Evolutionary conservation across 2,113 vertebrate species (phyloP).

Genomic region (Tupaia tana): DNA sequence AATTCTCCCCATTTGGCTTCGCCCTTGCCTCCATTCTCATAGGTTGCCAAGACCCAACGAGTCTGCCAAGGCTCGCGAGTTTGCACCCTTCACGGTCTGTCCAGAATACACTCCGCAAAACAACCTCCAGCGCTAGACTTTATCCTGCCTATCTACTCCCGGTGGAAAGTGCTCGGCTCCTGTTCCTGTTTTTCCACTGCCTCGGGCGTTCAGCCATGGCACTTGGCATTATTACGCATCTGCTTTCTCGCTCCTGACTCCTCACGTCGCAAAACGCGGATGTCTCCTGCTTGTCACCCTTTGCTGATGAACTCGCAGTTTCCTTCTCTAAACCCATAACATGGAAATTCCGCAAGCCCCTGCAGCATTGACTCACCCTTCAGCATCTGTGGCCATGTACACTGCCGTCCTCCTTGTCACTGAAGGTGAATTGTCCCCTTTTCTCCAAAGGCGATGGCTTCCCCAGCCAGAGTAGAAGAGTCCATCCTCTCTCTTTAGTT

Average conservation of each 20-base stretch:
- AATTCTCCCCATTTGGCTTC: not conserved
- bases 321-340: not conserved
- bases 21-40: not conserved
- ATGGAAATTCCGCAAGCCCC: not conserved
- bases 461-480: rapidly evolving
- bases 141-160: not conserved
- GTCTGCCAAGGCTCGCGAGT: not conserved
- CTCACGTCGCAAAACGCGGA: not conserved
- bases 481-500: rapidly evolving
- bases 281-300: not conserved
- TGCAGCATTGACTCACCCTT: not conserved
- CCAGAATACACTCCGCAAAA: not conserved
- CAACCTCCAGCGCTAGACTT: not conserved
- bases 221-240: rapidly evolving
- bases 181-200: not conserved
- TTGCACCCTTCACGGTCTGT: not conserved
- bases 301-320: not conserved
- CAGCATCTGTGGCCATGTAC: not conserved
- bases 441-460: not conserved
- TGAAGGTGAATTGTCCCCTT: rapidly evolving
- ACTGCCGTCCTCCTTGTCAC: not conserved
- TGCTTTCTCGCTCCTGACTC: not conserved
- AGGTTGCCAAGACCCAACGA: not conserved
- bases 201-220: not conserved
- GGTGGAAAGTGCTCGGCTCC: not conserved